These are phyloP conservation scores for Gadopsis bispinosus DNA, from an alignment of 2,797 vertebrate genomes.

Conservation along the genomic window DNA sequence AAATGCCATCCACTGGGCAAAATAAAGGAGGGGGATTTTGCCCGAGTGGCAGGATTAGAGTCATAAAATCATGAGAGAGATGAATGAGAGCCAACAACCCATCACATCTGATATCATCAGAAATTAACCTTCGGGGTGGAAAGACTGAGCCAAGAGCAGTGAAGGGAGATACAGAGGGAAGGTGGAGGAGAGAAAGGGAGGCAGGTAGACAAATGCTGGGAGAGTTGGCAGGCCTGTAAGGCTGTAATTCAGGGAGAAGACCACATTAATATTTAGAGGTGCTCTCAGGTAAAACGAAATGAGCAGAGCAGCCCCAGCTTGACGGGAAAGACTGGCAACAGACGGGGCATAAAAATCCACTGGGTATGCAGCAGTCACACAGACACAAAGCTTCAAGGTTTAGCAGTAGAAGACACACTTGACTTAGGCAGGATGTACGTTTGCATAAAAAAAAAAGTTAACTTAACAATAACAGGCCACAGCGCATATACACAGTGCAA, in stretches of 20 bases:
- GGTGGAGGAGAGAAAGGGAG: slow-evolving; percentile 40
- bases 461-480: neutral
- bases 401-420: slow-evolving; percentile 27
- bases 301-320: slow-evolving; percentile 67
- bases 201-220: slow-evolving; percentile 72
- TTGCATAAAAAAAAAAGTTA: neutral
- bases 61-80: slow-evolving; percentile 77
- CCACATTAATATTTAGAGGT: slow-evolving; percentile 81
- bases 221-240: slow-evolving; percentile 71
- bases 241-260: slow-evolving; percentile 76
- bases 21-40: slow-evolving; percentile 66
- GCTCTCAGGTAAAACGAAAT: slow-evolving; percentile 84
- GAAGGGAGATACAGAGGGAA: slow-evolving; percentile 51
- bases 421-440: slow-evolving; percentile 3
- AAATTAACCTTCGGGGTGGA: slow-evolving; percentile 78
- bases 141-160: slow-evolving; percentile 65
- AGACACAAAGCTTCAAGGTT: slow-evolving; percentile 32
- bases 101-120: slow-evolving; percentile 78
- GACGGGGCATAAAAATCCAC: slow-evolving; percentile 56
- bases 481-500: neutral
- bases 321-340: slow-evolving; percentile 66
- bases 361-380: slow-evolving; percentile 35
- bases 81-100: slow-evolving; percentile 76
- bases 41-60: slow-evolving; percentile 77
- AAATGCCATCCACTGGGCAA: slow-evolving; percentile 62